Percentiles rank a stretch among this genome's conserved stretches.
phyloP scores from a whole-genome alignment of 35 echinoderm and acorn worm genomes.

The Strongylocentrotus purpuratus region DNA sequence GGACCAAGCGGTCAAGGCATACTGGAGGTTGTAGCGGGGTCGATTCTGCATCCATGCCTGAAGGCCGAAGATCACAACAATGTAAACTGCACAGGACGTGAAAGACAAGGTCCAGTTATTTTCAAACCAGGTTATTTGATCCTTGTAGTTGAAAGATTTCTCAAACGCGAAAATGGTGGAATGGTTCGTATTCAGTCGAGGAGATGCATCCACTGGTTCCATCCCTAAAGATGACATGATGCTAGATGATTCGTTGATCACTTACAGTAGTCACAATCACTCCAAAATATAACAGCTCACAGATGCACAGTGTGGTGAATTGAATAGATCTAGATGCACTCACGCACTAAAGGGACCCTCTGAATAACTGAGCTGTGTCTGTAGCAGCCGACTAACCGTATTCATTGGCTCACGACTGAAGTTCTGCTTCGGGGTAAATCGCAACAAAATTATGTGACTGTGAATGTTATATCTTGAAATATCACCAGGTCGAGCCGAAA shows the following conservation, averaged over 20 bases:
- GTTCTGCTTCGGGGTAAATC: not conserved
- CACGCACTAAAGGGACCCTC: not conserved
- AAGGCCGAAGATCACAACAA: conserved; percentile 69
- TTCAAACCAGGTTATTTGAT: conserved; percentile 75
- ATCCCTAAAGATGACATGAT: not conserved
- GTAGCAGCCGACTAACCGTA: not conserved
- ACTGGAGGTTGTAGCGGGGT: conserved; percentile 68
- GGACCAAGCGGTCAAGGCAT: conserved; percentile 74
- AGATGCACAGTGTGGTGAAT: not conserved
- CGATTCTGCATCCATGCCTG: conserved; percentile 72
- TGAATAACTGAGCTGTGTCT: not conserved
- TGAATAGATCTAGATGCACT: conserved; percentile 5
- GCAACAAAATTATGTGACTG: not conserved
- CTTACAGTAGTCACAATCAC: not conserved
- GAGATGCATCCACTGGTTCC: not conserved
- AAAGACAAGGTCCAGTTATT: conserved; percentile 81
- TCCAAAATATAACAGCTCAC: not conserved
- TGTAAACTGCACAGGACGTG: conserved; percentile 68
- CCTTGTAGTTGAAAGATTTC: conserved; percentile 66
- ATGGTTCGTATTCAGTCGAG: not conserved
- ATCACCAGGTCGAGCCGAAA: not conserved
- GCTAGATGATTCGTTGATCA: not conserved
- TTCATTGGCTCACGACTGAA: not conserved
- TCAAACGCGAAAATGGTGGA: conserved; percentile 77
- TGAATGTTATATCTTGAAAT: not conserved